These are phyloP conservation scores for Druon quercuslanigerum DNA, from an alignment of 1,140 invertebrate genomes.

Conservation along the genomic window DNA sequence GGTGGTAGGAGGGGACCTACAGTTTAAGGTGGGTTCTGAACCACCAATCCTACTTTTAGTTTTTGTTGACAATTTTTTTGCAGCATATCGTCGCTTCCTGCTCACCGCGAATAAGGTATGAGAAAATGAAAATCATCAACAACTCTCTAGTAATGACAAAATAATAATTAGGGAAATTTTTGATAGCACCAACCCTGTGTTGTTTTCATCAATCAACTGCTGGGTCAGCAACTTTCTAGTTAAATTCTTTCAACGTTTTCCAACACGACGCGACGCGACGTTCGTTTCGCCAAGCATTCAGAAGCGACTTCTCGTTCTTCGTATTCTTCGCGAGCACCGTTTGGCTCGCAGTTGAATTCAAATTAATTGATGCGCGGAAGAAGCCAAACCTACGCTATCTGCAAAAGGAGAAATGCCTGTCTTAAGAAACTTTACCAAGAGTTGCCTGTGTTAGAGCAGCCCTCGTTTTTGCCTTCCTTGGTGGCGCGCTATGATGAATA, in stretches of 20 bases:
- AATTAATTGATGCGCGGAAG: slow-evolving; percentile 26
- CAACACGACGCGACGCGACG: background rate
- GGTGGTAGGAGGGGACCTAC: too few species aligned
- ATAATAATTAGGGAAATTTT: background rate
- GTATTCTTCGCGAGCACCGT: slow-evolving; percentile 2
- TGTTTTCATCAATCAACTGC: slow-evolving; percentile 12
- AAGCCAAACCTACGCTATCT: slow-evolving; percentile 26
- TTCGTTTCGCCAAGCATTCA: background rate
- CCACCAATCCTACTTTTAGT: too few species aligned
- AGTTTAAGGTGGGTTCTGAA: too few species aligned
- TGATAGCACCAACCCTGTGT: background rate
- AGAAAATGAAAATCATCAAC: too few species aligned
- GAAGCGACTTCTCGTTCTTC: background rate
- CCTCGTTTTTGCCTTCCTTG: slow-evolving; percentile 31
- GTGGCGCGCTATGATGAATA: slow-evolving; percentile 33
- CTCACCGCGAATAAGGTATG: too few species aligned
- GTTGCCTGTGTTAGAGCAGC: slow-evolving; percentile 14
- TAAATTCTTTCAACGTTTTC: slow-evolving; percentile 12
- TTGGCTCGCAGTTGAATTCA: slow-evolving; percentile 26
- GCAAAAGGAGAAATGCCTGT: slow-evolving; percentile 6
- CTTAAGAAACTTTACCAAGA: slow-evolving; percentile 22
- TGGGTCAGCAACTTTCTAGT: slow-evolving; percentile 25
- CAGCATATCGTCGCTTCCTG: too few species aligned
- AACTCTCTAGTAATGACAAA: background rate
- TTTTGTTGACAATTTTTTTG: too few species aligned